These are phyloP conservation scores for Anguilla obscura DNA, from an alignment of 2,797 vertebrate genomes.

Conservation along the genomic window DNA sequence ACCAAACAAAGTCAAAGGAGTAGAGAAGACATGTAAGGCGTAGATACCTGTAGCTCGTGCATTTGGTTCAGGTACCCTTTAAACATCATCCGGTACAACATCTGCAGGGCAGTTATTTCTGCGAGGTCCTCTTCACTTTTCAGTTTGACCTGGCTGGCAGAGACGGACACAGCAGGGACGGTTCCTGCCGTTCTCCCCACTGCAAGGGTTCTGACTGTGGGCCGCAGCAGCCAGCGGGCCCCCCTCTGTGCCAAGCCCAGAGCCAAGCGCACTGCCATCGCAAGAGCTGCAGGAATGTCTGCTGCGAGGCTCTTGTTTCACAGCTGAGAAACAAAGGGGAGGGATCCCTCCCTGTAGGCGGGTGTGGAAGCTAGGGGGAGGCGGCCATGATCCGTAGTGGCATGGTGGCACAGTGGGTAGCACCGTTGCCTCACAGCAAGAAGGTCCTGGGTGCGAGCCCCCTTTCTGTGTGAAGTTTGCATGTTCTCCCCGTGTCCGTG, in stretches of 20 bases:
- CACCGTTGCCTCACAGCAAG: too few relatives aligned
- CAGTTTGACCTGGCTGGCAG: conserved; percentile 45
- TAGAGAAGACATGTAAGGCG: neutral
- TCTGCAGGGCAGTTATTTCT: conserved; percentile 46
- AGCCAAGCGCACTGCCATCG: conserved; percentile 58
- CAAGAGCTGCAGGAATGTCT: conserved; percentile 23
- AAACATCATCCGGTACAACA: conserved; percentile 65
- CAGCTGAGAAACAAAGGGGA: conserved; percentile 41
- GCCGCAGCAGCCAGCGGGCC: conserved; percentile 10
- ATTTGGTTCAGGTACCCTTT: conserved; percentile 62
- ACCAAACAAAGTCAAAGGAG: neutral
- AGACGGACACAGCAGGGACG: conserved; percentile 30
- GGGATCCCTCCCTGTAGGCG: conserved; percentile 29
- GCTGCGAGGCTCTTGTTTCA: conserved; percentile 37
- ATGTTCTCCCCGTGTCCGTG: too few relatives aligned
- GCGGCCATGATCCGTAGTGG: neutral
- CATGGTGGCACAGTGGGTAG: too few relatives aligned
- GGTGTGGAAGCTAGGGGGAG: neutral
- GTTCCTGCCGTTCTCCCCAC: conserved; percentile 29
- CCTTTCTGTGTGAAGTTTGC: too few relatives aligned
- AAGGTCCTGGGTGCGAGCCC: too few relatives aligned
- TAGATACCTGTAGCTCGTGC: conserved; percentile 74
- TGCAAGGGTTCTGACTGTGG: neutral
- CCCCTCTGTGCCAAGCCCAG: conserved; percentile 24
- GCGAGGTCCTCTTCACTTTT: conserved; percentile 64